Base-by-base conservation (phyloP, 2,113 vertebrate species). In the Myotis davidii region DNA sequence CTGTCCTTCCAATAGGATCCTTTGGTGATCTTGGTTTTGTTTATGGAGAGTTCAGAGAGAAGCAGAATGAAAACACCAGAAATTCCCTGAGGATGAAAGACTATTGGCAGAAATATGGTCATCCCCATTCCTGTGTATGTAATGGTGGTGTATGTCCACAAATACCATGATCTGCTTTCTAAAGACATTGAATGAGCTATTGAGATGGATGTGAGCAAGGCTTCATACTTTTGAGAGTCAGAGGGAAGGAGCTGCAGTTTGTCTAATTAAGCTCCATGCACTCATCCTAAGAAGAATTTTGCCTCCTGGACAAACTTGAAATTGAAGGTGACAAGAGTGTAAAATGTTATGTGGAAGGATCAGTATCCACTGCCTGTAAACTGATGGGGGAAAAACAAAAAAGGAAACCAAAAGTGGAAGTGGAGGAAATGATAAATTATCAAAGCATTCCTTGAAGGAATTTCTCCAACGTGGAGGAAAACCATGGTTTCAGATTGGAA, bases 81-180 rank as follows among this genome's bases (percentile, higher is more conserved):
- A 37, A 29, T 8, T 3, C 4, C 3, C 67, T 9, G 29, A 25
- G 39, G 23, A 32, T 20, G 39, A 59, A 34, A 70, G 39, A 48
- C 42, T 50, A 21, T 32, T 3, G 6, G 50, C 39, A 25, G 56
- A 17, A 0, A 1, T n/a, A 14, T 20, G 9, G 12, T 14, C 1
- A 32, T 21, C 42, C 2, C 3, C 29, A 32, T 76, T 77, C 14
- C 45, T 72, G 23, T 11, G 13, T 37, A 64, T 3, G 1, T 5
- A 32, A 3, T 20, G 18, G 23, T 14, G 23, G 12, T 8, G 9
- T 67, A 48, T 42, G 9, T 67, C n/a, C 59, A 34, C 4, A 4
- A 61, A 61, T 61, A 21, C 39, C 32, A 23, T 23, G 16, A 64
- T 48, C 23, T 37, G 5, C 61, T 64, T 83, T n/a, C n/a, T 14